These are phyloP conservation scores for Nyctereutes procyonoides DNA, from an alignment of 2,113 vertebrate species.

Conservation along the genomic window DNA sequence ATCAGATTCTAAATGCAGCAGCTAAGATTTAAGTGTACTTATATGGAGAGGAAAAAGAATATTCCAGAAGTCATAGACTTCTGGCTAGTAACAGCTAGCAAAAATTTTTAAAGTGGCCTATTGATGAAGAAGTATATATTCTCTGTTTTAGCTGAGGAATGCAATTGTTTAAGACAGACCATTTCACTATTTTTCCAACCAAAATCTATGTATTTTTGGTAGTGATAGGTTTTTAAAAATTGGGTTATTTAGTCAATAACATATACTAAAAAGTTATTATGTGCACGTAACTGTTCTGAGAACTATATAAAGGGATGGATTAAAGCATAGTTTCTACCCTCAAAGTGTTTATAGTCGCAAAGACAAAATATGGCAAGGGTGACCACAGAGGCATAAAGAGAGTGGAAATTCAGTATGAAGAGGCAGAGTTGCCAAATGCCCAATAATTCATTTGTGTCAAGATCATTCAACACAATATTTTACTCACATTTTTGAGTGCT, in stretches of 20 bases:
- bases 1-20: not conserved
- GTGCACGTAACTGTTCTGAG: not conserved
- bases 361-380: not conserved
- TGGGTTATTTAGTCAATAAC: not conserved
- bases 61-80: not conserved
- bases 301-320: not conserved
- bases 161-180: not conserved
- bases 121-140: not conserved
- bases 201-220: not conserved
- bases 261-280: not conserved
- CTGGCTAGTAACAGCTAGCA: not conserved
- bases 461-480: slow-evolving; percentile 4
- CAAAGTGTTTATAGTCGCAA: not conserved
- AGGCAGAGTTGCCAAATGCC: not conserved
- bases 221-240: not conserved
- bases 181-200: not conserved
- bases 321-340: not conserved
- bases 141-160: not conserved
- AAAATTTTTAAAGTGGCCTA: not conserved
- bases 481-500: not conserved
- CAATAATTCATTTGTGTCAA: not conserved
- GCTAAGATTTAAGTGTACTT: slow-evolving; percentile 20
- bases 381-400: not conserved
- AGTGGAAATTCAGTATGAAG: not conserved
- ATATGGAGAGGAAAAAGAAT: not conserved